Evolutionary conservation across 2,113 vertebrate genomes (phyloP).

Genomic region (Hippopotamus amphibius): DNA sequence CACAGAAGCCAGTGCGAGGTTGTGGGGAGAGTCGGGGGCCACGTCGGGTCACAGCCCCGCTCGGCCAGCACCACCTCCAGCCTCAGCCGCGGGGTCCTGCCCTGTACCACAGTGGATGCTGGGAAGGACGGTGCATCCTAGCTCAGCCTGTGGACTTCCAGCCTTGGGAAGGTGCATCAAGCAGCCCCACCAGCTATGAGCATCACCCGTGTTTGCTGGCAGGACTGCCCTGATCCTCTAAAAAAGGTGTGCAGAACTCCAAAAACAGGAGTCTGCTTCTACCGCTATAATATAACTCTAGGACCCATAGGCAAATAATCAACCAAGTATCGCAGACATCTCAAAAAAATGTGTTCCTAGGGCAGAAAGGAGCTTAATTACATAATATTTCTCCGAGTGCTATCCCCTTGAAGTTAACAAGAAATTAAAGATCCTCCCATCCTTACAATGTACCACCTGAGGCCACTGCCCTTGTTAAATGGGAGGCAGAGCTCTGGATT

Average conservation of each 20-base stretch:
- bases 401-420: slow-evolving; percentile 33
- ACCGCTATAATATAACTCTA: not conserved
- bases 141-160: not conserved
- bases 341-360: not conserved
- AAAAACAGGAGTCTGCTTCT: not conserved
- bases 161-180: not conserved
- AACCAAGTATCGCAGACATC: not conserved
- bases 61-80: not conserved
- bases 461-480: not conserved
- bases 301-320: not conserved
- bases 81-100: not conserved
- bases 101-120: not conserved
- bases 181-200: not conserved
- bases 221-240: not conserved
- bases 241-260: slow-evolving; percentile 28
- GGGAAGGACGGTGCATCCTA: not conserved
- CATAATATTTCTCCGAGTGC: not conserved
- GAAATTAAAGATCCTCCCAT: not conserved
- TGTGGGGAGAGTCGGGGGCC: not conserved
- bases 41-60: not conserved
- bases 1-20: too few species aligned
- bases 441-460: not conserved
- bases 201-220: not conserved
- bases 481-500: not conserved
- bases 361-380: not conserved